phyloP scores from a whole-genome alignment of 2,797 vertebrate genomes.

The Lycodopsis pacificus region DNA sequence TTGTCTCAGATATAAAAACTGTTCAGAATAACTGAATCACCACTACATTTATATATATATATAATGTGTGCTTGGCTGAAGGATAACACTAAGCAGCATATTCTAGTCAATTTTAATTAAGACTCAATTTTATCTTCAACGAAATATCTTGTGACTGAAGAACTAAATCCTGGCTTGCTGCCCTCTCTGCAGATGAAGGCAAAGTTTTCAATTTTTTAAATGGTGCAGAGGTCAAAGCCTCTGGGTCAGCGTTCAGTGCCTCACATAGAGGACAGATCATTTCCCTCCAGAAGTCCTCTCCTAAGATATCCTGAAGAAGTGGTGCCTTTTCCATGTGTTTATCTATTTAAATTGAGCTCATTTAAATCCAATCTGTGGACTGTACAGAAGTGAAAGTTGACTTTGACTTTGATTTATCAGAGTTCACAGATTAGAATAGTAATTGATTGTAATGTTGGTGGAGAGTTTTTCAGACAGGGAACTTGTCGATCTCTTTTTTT shows the following conservation, averaged over 20 bases:
- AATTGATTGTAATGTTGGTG: conserved; percentile 20
- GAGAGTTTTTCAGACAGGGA: background rate
- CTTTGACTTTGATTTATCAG: conserved; percentile 18
- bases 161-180: conserved; percentile 20
- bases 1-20: conserved; percentile 45
- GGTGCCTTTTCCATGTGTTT: conserved; percentile 19
- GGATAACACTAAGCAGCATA: conserved; percentile 25
- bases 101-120: conserved; percentile 29
- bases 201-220: conserved; percentile 27
- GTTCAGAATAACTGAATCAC: conserved; percentile 37
- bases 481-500: background rate
- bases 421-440: conserved; percentile 24
- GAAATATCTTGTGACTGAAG: conserved; percentile 26
- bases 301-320: conserved; percentile 23
- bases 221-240: conserved; percentile 38
- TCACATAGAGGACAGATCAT: conserved; percentile 18
- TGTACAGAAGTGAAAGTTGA: conserved; percentile 29
- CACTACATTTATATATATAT: background rate
- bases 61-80: background rate
- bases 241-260: background rate
- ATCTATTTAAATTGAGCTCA: conserved; percentile 10
- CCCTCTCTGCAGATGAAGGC: conserved; percentile 18
- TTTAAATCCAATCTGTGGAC: conserved; percentile 15
- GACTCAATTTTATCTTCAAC: conserved; percentile 45
- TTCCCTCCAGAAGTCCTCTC: conserved; percentile 12